These are phyloP conservation scores for Peromyscus californicus DNA, from an alignment of 2,113 vertebrate species.

Conservation along the genomic window DNA sequence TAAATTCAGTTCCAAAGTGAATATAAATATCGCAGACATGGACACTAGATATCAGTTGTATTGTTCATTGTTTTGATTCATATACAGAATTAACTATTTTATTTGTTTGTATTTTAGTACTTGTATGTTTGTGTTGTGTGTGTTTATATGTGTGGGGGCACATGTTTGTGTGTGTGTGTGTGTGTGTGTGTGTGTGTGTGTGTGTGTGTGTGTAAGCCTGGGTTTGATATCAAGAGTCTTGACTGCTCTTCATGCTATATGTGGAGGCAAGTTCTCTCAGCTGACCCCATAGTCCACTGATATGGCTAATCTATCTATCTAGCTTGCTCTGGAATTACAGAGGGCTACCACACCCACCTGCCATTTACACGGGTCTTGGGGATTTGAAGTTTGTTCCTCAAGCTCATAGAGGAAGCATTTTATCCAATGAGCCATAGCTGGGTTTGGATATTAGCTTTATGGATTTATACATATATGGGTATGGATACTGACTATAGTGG, in stretches of 20 bases:
- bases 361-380: not conserved
- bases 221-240: not conserved
- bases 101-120: not conserved
- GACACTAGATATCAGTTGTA: not conserved
- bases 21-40: not conserved
- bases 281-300: too few species aligned
- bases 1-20: not conserved
- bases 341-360: not conserved
- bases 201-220: not conserved
- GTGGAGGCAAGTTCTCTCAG: not conserved
- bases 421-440: too few species aligned
- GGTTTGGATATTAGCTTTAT: not conserved
- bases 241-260: too few species aligned
- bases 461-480: not conserved
- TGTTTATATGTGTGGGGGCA: too few species aligned
- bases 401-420: not conserved
- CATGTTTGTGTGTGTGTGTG: not conserved
- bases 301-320: not conserved
- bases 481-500: not conserved
- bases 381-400: not conserved
- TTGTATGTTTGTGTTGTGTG: not conserved
- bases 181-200: not conserved
- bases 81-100: not conserved
- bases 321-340: not conserved
- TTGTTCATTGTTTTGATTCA: not conserved